These are phyloP conservation scores for Masnerella sp. DNA, from an alignment of 2,888 invertebrate genomes.

Conservation along the genomic window DNA sequence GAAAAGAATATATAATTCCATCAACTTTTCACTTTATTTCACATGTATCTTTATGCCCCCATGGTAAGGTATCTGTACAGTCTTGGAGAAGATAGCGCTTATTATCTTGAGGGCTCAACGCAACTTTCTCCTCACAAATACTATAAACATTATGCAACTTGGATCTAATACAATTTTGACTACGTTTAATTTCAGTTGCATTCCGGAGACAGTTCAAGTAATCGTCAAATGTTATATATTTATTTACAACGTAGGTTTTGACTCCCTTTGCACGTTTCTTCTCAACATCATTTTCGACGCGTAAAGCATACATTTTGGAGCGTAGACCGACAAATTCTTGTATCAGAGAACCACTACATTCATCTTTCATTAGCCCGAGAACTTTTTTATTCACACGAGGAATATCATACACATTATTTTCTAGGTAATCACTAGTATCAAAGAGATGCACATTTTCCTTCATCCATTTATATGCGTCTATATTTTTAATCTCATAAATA, in stretches of 20 bases:
- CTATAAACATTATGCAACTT: no score
- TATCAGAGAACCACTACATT: constrained; percentile 64
- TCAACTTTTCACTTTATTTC: no score
- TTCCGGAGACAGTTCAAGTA: no score
- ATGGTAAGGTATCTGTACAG: no score
- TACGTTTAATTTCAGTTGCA: no score
- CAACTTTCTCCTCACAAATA: no score
- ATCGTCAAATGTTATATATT: no score
- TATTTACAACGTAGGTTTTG: not conserved
- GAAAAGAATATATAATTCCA: no score
- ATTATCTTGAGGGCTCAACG: no score
- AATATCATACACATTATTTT: constrained; percentile 9
- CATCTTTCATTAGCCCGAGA: constrained; percentile 70
- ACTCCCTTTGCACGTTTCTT: constrained; percentile 1
- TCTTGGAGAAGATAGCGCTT: no score
- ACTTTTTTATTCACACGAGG: constrained; percentile 62
- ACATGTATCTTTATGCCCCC: no score
- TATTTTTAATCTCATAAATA: not conserved
- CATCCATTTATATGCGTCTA: not conserved
- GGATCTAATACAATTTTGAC: no score
- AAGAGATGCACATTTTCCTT: not conserved
- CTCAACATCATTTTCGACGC: not conserved
- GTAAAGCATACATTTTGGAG: constrained; percentile 47
- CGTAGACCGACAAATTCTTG: constrained; percentile 62
- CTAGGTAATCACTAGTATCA: not conserved